These are phyloP conservation scores for Leistus spinibarbis DNA, from an alignment of 2,888 invertebrate species.

Conservation along the genomic window DNA sequence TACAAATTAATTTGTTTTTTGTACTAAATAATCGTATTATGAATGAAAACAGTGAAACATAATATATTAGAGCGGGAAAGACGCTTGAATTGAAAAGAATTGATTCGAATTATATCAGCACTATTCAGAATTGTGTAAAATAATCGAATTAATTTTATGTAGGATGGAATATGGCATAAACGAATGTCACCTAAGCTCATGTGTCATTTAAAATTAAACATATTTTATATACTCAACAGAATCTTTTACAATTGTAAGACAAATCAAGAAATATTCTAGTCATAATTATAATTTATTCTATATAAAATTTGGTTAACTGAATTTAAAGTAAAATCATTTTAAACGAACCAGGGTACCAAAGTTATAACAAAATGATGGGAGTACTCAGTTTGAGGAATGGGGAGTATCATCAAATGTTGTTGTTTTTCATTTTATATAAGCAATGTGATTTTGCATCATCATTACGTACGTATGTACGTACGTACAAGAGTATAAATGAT, in stretches of 20 bases:
- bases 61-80: not conserved
- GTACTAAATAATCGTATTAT: not conserved
- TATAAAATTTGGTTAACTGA: not conserved
- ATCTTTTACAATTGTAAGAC: constrained; percentile 37
- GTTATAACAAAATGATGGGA: not conserved
- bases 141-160: not conserved
- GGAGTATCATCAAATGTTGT: constrained; percentile 29
- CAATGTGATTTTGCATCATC: constrained; percentile 4
- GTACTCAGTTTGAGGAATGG: constrained; percentile 34
- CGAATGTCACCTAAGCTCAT: constrained; percentile 10
- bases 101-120: too few species aligned
- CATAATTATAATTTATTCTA: constrained; percentile 30
- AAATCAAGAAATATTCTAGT: constrained; percentile 36
- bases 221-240: constrained; percentile 38
- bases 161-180: constrained; percentile 23
- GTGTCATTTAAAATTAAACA: constrained; percentile 38
- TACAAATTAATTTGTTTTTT: not conserved
- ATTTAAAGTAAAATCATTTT: not conserved
- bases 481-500: not conserved
- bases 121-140: not conserved
- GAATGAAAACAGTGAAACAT: not conserved
- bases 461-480: not conserved
- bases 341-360: constrained; percentile 26
- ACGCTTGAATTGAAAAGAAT: too few species aligned
- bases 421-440: not conserved